Base-by-base conservation (phyloP, 37 sponge, comb jelly and placozoan genomes). In the Ephydatia muelleri region DNA sequence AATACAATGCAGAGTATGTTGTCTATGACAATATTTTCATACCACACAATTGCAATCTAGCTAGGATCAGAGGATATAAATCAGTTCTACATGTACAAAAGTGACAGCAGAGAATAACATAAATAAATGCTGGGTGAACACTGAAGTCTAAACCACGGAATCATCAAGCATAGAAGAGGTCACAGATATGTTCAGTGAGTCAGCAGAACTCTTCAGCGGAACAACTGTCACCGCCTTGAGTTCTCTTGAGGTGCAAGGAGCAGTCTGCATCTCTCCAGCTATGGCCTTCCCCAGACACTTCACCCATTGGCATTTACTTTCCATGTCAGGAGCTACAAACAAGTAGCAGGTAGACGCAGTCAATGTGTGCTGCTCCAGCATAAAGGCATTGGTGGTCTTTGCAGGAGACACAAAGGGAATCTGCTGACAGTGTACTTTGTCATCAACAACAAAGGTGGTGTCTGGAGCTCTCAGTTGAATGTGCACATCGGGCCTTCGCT, bases 251-350 rank as follows among this genome's bases (percentile, higher is more conserved):
- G 25, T 19, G 83, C 6, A 35, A 0, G 23, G 21, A 25, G 65
- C 38, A 9, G 34, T 25, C 32, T n/a, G 65, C 39, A 38, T 37
- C 8, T 75, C 35, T 3, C 35, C 38, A 26, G 75, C 38, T 36
- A 75, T 75, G 32, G 43, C 75, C 75, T 36, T 4, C 82, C 69
- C 82, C 23, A 87, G 75, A 5, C 35, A 69, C 40, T 69, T 77
- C 26, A 82, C 82, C 88, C 88, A 87, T 40, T 76, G 76, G 19
- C 27, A 68, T 70, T 87, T 87, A 12, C 75, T 66, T 67, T 81
- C 57, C 19, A 67, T 8, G 65, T 49, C 21, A 0, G 32, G 9
- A 30, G 82, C 76, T 12, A 82, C 14, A 31, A 87, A 76, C 19
- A 66, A 35, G 19, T 23, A 22, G 31, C 67, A 48, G 28, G 76